A percentile compares a stretch with the other conserved stretches of the same genome.
phyloP scores from a whole-genome alignment of 2,888 invertebrate genomes.

The Gymnosoma rotundatum region DNA sequence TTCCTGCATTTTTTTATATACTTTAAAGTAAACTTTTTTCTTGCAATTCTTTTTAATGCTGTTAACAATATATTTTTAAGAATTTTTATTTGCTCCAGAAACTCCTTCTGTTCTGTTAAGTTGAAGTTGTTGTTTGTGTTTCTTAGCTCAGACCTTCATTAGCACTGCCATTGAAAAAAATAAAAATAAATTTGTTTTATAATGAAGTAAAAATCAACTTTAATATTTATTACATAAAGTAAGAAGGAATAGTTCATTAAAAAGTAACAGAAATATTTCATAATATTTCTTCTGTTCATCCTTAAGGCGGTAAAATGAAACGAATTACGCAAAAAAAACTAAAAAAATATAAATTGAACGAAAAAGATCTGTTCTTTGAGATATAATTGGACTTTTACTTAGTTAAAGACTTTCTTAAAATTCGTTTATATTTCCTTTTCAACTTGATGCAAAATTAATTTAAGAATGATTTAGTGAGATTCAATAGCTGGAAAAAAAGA shows the following conservation, averaged over 20 bases:
- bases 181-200: too few species aligned
- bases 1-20: too few species aligned
- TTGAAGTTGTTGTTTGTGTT: too few species aligned
- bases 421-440: neutral
- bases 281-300: neutral
- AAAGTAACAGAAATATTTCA: neutral
- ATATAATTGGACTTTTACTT: conserved; percentile 33
- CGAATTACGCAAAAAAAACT: neutral
- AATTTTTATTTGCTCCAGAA: too few species aligned
- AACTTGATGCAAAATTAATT: conserved; percentile 55
- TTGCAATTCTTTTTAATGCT: too few species aligned
- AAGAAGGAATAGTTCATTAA: neutral
- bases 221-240: neutral
- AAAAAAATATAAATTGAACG: conserved; percentile 25
- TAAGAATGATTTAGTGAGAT: conserved; percentile 58
- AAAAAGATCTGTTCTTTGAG: conserved; percentile 15
- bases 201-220: too few species aligned
- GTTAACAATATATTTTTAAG: too few species aligned
- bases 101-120: too few species aligned
- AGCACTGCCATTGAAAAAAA: too few species aligned
- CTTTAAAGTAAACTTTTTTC: too few species aligned
- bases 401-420: conserved; percentile 13
- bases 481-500: conserved; percentile 28
- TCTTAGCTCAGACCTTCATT: too few species aligned
- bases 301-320: neutral